Evolutionary conservation across 2,888 invertebrate genomes (phyloP).

Genomic region (Yponomeuta sedellus): DNA sequence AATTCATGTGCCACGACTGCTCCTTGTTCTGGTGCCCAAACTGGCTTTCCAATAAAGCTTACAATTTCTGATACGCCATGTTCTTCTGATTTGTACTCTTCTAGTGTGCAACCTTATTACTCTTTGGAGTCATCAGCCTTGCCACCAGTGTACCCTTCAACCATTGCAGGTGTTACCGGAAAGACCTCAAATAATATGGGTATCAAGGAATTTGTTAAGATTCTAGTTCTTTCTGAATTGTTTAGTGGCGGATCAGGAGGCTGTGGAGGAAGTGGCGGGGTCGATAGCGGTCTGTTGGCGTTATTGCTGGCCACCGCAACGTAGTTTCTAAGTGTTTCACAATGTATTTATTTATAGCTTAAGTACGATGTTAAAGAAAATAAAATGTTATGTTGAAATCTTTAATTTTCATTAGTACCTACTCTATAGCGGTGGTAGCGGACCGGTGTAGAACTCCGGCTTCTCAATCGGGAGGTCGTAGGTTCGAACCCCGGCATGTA

Average conservation of each 20-base stretch:
- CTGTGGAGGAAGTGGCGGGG: not conserved
- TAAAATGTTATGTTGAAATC: not conserved
- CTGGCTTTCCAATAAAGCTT: not conserved
- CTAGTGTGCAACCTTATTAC: not conserved
- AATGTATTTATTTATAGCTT: not conserved
- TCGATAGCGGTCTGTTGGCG: not conserved
- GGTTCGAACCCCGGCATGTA: too few relatives aligned
- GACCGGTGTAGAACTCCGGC: too few relatives aligned
- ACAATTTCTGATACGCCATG: not conserved
- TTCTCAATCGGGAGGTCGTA: too few relatives aligned
- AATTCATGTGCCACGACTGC: not conserved
- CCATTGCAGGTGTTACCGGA: not conserved
- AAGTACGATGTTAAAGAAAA: not conserved
- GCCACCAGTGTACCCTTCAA: not conserved
- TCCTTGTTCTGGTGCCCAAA: not conserved
- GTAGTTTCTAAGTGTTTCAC: not conserved
- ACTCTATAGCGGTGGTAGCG: too few relatives aligned
- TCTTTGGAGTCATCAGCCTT: not conserved
- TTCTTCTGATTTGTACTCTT: not conserved
- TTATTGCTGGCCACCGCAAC: not conserved
- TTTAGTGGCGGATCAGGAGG: not conserved
- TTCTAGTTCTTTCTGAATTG: not conserved
- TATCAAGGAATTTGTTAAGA: not conserved
- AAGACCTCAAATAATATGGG: not conserved
- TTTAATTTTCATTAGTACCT: too few relatives aligned